Percentiles rank a stretch among this genome's conserved stretches.
phyloP scores from a whole-genome alignment of 2,888 invertebrate species.

The Microdon myrmicae region DNA sequence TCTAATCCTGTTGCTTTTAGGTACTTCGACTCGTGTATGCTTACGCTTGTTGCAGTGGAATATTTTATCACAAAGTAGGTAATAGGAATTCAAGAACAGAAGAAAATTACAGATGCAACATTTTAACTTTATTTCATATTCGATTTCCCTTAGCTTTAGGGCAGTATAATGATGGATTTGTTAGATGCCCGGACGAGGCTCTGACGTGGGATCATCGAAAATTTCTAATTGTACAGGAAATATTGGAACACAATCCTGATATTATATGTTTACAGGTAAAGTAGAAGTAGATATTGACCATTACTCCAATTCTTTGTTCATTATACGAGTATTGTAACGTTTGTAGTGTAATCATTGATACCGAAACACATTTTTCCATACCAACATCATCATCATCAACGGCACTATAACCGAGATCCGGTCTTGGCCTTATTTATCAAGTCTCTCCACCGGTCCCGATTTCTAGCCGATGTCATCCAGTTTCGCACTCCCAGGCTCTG shows the following conservation, averaged over 20 bases:
- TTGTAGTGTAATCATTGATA: too few species aligned
- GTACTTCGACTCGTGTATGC: constrained; percentile 67
- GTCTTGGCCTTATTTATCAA: too few species aligned
- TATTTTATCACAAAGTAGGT: constrained; percentile 76
- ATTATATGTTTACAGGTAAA: constrained; percentile 77
- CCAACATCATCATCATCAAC: too few species aligned
- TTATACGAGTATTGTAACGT: too few species aligned
- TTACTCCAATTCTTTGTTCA: too few species aligned
- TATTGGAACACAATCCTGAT: constrained; percentile 75
- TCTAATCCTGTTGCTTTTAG: background rate
- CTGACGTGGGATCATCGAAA: constrained; percentile 76
- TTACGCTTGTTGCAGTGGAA: constrained; percentile 78
- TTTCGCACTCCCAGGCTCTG: too few species aligned
- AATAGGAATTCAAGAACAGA: too few species aligned
- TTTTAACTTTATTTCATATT: constrained; percentile 30
- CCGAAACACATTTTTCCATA: too few species aligned
- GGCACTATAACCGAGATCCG: too few species aligned
- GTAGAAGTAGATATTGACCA: constrained; percentile 17
- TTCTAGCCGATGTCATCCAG: too few species aligned
- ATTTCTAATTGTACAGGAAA: constrained; percentile 77
- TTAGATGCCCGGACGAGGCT: constrained; percentile 76
- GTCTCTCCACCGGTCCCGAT: too few species aligned
- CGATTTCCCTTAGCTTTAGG: constrained; percentile 72
- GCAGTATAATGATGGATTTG: constrained; percentile 77
- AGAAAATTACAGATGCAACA: constrained; percentile 34